Conservation (phyloP, 2,888 invertebrate genomes). For the Netelia fuscicornis region DNA sequence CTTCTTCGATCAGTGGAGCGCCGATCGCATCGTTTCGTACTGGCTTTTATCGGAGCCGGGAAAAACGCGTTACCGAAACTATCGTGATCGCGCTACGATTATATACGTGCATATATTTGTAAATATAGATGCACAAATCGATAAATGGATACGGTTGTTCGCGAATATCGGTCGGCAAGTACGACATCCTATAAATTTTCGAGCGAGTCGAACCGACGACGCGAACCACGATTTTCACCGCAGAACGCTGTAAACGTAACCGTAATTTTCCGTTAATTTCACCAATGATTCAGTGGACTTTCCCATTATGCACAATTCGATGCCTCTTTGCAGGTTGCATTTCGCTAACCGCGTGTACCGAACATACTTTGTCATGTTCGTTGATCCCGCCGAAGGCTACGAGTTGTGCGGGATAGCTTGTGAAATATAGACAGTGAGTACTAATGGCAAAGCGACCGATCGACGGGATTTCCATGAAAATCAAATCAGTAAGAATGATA, state of each 20-base stretch:
- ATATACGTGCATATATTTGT: neutral
- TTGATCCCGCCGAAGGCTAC: neutral
- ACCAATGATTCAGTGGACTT: constrained; percentile 6
- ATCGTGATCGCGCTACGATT: constrained; percentile 3
- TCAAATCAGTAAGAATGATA: no score
- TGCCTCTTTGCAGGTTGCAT: neutral
- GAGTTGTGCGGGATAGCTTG: no score
- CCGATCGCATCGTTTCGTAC: neutral
- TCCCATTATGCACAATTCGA: constrained; percentile 6
- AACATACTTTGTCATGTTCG: neutral
- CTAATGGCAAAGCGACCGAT: no score
- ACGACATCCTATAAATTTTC: constrained; percentile 45
- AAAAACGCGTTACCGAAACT: neutral
- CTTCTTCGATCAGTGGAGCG: neutral
- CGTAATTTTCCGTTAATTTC: constrained; percentile 57
- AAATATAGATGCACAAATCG: neutral
- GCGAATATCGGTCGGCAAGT: constrained; percentile 15
- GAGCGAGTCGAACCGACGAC: constrained; percentile 14
- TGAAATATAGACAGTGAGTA: no score
- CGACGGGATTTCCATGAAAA: no score
- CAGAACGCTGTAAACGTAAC: constrained; percentile 44
- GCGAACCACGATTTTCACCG: constrained; percentile 37
- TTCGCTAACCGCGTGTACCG: neutral
- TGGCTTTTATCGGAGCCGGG: constrained; percentile 5
- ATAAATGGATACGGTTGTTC: constrained; percentile 22